Conservation (phyloP, 2,113 vertebrate species). For the Aix galericulata region DNA sequence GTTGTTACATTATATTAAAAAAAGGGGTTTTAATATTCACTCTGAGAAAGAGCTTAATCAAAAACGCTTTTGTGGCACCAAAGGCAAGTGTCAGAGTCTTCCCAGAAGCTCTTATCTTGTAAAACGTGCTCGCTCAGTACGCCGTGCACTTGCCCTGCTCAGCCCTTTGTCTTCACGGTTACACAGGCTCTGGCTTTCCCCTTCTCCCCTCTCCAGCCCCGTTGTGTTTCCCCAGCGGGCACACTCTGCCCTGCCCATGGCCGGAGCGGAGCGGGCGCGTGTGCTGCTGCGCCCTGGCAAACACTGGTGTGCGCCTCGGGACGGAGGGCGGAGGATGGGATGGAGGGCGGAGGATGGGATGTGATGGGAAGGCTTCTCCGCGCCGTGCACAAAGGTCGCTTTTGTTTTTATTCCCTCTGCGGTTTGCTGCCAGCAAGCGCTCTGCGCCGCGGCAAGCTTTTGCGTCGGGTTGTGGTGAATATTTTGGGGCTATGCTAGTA, state of each 20-base stretch:
- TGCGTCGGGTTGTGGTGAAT: fast-evolving
- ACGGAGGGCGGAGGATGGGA: background rate
- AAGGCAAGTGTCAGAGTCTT: background rate
- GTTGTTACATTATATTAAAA: background rate
- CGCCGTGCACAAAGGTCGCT: background rate
- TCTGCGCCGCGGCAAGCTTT: background rate
- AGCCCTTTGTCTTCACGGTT: background rate
- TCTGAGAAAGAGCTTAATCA: background rate
- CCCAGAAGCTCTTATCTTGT: background rate
- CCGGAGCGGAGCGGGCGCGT: background rate
- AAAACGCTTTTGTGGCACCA: background rate
- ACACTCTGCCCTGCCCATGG: background rate
- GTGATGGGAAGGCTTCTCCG: background rate
- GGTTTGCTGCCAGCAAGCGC: background rate
- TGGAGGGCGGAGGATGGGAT: background rate
- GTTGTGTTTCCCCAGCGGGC: background rate
- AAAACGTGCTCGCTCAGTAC: background rate
- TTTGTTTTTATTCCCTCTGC: background rate
- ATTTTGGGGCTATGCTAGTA: background rate
- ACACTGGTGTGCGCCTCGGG: fast-evolving
- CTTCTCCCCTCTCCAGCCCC: background rate
- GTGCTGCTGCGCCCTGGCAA: background rate
- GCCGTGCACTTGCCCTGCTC: background rate
- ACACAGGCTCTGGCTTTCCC: background rate
- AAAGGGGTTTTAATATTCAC: background rate